Evolutionary conservation across 2,113 vertebrate species (phyloP), one percentile per base, ranked within the genome.

Genomic region (Hippolais icterina): DNA sequence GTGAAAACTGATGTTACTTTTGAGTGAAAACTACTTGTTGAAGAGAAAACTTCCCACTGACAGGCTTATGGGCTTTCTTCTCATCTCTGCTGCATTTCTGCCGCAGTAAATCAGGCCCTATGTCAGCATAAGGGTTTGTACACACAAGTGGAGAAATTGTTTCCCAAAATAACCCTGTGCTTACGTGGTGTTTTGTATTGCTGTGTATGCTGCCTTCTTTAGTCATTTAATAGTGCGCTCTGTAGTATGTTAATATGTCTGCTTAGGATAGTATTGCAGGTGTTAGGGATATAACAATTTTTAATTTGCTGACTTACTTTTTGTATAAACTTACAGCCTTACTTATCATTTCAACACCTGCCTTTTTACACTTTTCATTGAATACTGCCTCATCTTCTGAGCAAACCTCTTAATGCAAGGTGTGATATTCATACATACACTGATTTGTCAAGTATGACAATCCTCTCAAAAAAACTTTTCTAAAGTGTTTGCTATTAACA

Each of bases 141-240:
- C 6, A 12, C 20, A 60, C 9, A 46, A 57, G 42, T 35, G 44
- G 46, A 69, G 41, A 83, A 92, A 64, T 24, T 61, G 31, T 76
- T 94, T 94, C 82, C 75, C 54, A n/a, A 90, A 91, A 85, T 94
- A 87, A 54, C 53, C 50, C 64, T 50, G 44, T 94, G 69, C 70
- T 93, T 87, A 33, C 35, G 10, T 2, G 22, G 75, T 89, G 19
- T 56, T 91, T 89, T 70, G 42, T 54, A 39, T 77, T 76, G 75
- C 35, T 83, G 47, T 61, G 21, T 52, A 4, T 59, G 66, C 57
- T 79, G 49, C 82, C 91, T 60, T 13, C 65, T 69, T 41, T 22
- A 41, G 71, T 60, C 2, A 1, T 65, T 89, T 88, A 33, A 29
- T 28, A 16, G 46, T 79, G 57, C 25, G 8, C 15, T 87, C 37